Percentiles rank a stretch among this genome's conserved stretches.
Evolutionary conservation across 2,888 invertebrate genomes (phyloP).

Genomic region (Venustoraphidia nigricollis): DNA sequence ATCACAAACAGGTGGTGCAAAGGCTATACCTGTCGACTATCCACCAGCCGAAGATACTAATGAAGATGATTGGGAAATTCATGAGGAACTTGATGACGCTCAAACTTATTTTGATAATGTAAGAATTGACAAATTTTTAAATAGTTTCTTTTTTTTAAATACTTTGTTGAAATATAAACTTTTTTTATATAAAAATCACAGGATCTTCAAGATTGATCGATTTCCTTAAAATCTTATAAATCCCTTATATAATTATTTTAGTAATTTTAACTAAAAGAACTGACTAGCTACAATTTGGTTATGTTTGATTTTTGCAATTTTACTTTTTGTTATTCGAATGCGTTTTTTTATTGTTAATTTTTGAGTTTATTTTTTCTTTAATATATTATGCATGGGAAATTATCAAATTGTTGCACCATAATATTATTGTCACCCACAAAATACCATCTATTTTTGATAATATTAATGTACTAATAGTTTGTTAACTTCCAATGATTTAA

Average conservation of each 20-base stretch:
- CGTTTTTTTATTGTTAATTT: not conserved
- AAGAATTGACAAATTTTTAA: slow-evolving; percentile 13
- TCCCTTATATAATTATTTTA: too few species aligned
- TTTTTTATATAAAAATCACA: not conserved
- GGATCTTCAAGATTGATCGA: too few species aligned
- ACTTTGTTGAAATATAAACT: slow-evolving; percentile 5
- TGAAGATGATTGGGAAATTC: slow-evolving; percentile 33
- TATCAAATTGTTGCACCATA: too few species aligned
- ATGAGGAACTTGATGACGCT: slow-evolving; percentile 26
- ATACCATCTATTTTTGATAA: too few species aligned
- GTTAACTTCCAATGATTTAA: too few species aligned
- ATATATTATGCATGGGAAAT: too few species aligned
- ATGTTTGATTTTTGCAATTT: not conserved
- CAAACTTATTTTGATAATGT: slow-evolving; percentile 22
- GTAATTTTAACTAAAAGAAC: too few species aligned
- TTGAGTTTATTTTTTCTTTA: not conserved
- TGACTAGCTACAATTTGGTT: too few species aligned
- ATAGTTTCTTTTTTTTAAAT: slow-evolving; percentile 5
- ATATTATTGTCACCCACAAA: too few species aligned
- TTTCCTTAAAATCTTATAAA: slow-evolving; percentile 4
- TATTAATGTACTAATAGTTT: too few species aligned
- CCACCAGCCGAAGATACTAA: slow-evolving; percentile 39
- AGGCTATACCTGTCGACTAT: slow-evolving; percentile 20
- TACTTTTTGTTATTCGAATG: not conserved
- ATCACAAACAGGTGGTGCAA: slow-evolving; percentile 13